These are phyloP conservation scores for Oxytorus armatus DNA, from an alignment of 2,888 invertebrate species.

Conservation along the genomic window DNA sequence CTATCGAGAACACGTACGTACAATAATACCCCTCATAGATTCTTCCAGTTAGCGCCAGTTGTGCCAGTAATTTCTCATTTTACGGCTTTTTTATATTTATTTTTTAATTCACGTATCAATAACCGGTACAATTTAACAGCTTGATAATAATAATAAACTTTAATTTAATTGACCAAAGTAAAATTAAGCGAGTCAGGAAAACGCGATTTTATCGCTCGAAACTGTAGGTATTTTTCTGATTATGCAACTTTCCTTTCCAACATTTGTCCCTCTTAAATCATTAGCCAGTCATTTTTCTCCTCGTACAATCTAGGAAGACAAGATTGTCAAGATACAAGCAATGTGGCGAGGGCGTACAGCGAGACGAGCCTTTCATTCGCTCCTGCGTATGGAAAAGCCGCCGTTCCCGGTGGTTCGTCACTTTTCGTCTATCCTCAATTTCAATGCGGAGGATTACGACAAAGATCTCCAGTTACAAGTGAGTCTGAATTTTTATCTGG, in stretches of 20 bases:
- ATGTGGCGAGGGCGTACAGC: slow-evolving; percentile 89
- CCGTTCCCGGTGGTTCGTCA: slow-evolving; percentile 87
- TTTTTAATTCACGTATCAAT: neutral
- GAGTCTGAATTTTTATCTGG: slow-evolving; percentile 27
- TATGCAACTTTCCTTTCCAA: neutral
- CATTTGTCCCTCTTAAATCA: neutral
- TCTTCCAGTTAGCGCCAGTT: slow-evolving; percentile 14
- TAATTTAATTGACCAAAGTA: too few relatives aligned
- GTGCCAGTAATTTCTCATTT: slow-evolving; percentile 8
- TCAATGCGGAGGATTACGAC: slow-evolving; percentile 90
- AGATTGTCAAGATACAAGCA: slow-evolving; percentile 89
- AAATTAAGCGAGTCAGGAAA: too few relatives aligned
- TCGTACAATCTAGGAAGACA: slow-evolving; percentile 84
- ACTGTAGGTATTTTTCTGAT: neutral
- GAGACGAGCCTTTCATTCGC: slow-evolving; percentile 87
- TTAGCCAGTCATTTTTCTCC: slow-evolving; percentile 11
- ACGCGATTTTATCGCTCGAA: too few relatives aligned
- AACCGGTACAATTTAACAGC: too few relatives aligned
- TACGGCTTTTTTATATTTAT: neutral
- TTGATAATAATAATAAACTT: too few relatives aligned
- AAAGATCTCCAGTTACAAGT: slow-evolving; percentile 89
- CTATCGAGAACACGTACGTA: slow-evolving; percentile 86
- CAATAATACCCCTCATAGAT: neutral
- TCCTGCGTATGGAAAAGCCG: slow-evolving; percentile 86
- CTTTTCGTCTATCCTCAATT: slow-evolving; percentile 89